Base-by-base conservation (phyloP, 2,888 invertebrate species). In the Limenitis camilla region DNA sequence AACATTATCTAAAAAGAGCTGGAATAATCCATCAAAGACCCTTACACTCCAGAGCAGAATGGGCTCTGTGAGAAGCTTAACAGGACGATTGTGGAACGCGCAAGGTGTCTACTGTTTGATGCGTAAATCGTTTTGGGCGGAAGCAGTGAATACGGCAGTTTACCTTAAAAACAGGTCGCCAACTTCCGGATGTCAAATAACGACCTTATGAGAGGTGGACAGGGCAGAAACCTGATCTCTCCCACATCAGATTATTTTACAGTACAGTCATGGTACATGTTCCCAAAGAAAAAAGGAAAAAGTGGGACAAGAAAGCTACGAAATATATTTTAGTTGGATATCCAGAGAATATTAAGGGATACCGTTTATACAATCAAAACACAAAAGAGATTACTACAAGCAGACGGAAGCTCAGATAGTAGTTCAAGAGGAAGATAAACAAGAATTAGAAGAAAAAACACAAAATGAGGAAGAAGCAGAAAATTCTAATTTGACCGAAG, bases 1-100 rank as follows among this genome's bases (percentile, higher is more conserved):
- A 47, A 8, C 11, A 43, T 39, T 52, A 27, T 40, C 50, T 53
- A 32, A 36, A 47, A 33, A 30, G 48, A 36, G 6, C 7, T 47
- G 74, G 68, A 4, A 74, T 73, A n/a, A 19, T 64, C 0, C 67
- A 70, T 49, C 67, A 72, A 42, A 62, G 39, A 59, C 32, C 52
- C 63, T 4, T 66, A 66, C 40, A 65, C 66, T 6, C 68, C 70
- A 8, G 57, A 71, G 49, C 71, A 70, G 54, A 72, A 72, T 58
- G 67, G 68, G 5, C 40, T 63, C 4, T 27, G 47, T 38, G 58
- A 59, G 43, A 35, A 58, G 6, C 8, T 43, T 6, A 61, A 61
- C 38, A 33, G 55, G 30, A 56, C 58, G 1, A 10, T 60, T 6
- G 50, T 60, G 8, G 55, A 59, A 30, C 43, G 6, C 29, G 44